Evolutionary conservation across 2,113 vertebrate genomes (phyloP).

Genomic region (Crotalus helleri): DNA sequence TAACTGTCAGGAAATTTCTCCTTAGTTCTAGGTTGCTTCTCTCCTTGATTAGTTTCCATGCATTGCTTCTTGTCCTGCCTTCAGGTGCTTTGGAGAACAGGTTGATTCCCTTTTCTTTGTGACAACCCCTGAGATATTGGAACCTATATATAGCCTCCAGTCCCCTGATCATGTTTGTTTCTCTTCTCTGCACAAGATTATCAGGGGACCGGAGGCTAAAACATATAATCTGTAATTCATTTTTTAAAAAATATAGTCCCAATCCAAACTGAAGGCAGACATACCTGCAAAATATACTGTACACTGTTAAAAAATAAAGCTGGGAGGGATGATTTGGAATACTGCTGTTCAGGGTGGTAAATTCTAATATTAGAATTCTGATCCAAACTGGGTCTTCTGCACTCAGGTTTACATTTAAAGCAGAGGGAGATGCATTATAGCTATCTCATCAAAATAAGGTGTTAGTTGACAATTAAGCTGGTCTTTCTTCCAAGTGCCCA

Average conservation of each 20-base stretch:
- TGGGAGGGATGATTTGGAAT: background rate
- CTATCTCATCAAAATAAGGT: background rate
- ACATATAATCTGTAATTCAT: background rate
- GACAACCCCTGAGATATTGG: no score
- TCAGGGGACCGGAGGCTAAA: no score
- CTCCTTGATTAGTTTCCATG: no score
- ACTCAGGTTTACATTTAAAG: background rate
- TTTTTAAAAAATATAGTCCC: background rate
- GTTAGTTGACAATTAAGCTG: background rate
- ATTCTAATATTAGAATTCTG: background rate
- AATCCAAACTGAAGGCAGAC: background rate
- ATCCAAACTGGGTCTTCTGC: background rate
- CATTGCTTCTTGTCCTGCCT: no score
- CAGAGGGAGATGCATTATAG: background rate
- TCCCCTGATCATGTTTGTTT: no score
- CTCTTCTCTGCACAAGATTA: no score
- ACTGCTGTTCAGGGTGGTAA: background rate
- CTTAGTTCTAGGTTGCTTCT: no score
- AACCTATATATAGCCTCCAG: no score
- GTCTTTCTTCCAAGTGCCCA: background rate
- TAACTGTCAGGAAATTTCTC: no score
- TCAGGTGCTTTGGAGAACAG: no score
- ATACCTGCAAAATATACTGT: background rate
- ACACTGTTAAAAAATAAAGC: background rate
- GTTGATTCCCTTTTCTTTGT: no score